These are phyloP conservation scores for Eulemur coronatus DNA, from an alignment of 2,797 vertebrate species.

Conservation along the genomic window DNA sequence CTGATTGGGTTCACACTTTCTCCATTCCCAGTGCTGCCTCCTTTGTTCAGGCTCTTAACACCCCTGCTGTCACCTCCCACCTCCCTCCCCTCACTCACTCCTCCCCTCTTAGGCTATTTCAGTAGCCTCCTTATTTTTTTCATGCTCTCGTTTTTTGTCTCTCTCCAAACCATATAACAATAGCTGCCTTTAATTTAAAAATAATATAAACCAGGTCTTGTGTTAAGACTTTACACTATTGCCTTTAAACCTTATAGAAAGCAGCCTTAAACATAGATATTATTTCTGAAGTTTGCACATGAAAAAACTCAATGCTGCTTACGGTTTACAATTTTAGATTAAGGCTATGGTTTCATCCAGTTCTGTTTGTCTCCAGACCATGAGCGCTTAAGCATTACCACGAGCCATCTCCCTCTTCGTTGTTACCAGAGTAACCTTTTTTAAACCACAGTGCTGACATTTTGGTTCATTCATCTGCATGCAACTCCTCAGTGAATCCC, in stretches of 20 bases:
- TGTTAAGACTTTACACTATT: background rate
- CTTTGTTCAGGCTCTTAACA: fast-evolving
- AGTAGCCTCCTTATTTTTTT: background rate
- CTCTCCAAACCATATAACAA: background rate
- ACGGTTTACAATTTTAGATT: background rate
- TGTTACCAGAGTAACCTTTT: background rate
- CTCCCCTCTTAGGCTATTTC: background rate
- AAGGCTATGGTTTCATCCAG: background rate
- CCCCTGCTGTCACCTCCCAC: background rate
- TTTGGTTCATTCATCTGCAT: background rate
- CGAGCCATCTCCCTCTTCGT: background rate
- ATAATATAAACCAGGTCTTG: background rate
- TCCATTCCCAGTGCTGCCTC: background rate
- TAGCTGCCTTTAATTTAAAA: background rate
- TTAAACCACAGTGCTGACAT: background rate
- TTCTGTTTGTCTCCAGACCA: background rate
- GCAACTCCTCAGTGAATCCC: background rate
- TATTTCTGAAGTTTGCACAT: background rate
- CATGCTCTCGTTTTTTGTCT: background rate
- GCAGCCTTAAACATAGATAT: background rate
- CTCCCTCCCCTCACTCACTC: background rate
- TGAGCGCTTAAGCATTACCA: background rate
- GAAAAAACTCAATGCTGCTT: background rate
- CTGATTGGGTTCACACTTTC: background rate
- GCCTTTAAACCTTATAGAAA: background rate